A percentile compares a stretch with the other conserved stretches of the same genome.
Conservation (phyloP, 2,113 vertebrate species). For the Sinocyclocheilus maitianheensis region DNA sequence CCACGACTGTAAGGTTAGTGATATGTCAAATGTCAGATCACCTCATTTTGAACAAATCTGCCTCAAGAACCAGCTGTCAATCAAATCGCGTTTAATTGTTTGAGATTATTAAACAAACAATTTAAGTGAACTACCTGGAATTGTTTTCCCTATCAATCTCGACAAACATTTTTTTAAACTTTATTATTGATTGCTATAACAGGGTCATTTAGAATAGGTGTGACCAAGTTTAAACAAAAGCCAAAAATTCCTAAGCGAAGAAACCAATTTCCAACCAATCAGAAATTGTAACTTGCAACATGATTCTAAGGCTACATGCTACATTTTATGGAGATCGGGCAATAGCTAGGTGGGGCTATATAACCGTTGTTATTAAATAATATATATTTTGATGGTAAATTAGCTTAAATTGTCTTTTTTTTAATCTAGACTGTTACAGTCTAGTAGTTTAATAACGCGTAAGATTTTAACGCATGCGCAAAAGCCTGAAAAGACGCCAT, state of each 20-base stretch:
- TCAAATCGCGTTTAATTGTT: not conserved
- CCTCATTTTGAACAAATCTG: not conserved
- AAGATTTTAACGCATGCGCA: not conserved
- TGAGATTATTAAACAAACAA: not conserved
- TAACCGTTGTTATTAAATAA: not conserved
- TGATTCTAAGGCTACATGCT: not conserved
- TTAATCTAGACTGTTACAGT: not conserved
- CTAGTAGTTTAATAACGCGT: not conserved
- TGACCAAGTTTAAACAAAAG: too few species aligned
- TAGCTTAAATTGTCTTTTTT: not conserved
- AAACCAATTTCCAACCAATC: too few species aligned
- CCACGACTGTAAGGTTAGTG: not conserved
- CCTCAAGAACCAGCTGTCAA: not conserved
- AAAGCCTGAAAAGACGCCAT: not conserved
- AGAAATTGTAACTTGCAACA: too few species aligned
- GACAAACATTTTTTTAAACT: not conserved
- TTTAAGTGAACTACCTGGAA: too few species aligned
- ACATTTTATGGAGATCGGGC: not conserved
- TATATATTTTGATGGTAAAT: not conserved
- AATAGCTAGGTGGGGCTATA: not conserved
- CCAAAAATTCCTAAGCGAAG: too few species aligned
- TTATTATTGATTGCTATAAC: not conserved
- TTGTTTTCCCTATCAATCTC: too few species aligned
- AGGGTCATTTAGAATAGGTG: not conserved
- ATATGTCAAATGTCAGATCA: not conserved